phyloP scores from a whole-genome alignment of 2,797 vertebrate genomes.

The Spinibarbus caldwelli region DNA sequence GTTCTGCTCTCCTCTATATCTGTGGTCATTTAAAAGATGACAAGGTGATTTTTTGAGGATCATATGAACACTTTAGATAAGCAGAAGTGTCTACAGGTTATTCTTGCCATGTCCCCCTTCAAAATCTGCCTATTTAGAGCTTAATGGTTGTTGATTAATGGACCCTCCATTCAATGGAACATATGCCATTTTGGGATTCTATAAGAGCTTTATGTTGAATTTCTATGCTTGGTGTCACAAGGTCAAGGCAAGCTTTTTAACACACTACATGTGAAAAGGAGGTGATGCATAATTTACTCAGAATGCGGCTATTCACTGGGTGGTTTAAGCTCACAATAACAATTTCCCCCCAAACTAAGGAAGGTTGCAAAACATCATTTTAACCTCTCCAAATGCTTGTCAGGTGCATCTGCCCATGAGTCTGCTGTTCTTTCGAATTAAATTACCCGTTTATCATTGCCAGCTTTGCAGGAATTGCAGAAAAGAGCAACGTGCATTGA shows the following conservation, averaged over 20 bases:
- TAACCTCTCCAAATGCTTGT: slow-evolving; percentile 45
- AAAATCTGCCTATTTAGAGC: slow-evolving; percentile 82
- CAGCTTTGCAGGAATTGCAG: neutral
- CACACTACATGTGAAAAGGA: slow-evolving; percentile 69
- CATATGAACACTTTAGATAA: slow-evolving; percentile 63
- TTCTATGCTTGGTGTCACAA: slow-evolving; percentile 76
- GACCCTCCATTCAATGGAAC: slow-evolving; percentile 75
- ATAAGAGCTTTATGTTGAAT: slow-evolving; percentile 72
- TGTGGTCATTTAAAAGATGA: slow-evolving; percentile 65
- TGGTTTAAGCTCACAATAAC: slow-evolving; percentile 63
- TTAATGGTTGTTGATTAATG: slow-evolving; percentile 89
- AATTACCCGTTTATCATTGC: neutral
- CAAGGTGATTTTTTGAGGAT: slow-evolving; percentile 77
- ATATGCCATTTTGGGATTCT: slow-evolving; percentile 78
- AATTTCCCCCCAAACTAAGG: slow-evolving; percentile 48
- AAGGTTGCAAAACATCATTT: slow-evolving; percentile 49
- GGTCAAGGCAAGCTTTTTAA: slow-evolving; percentile 72
- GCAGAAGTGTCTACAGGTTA: slow-evolving; percentile 42
- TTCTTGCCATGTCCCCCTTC: slow-evolving; percentile 70
- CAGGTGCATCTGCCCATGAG: slow-evolving; percentile 40
- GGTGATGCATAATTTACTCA: slow-evolving; percentile 66
- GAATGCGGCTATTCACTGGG: slow-evolving; percentile 58
- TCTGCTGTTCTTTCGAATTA: neutral
- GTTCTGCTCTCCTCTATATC: slow-evolving; percentile 46
- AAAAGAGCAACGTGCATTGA: slow-evolving; percentile 21